phyloP scores from a whole-genome alignment of 2,797 vertebrate species.

The Moxostoma hubbsi region DNA sequence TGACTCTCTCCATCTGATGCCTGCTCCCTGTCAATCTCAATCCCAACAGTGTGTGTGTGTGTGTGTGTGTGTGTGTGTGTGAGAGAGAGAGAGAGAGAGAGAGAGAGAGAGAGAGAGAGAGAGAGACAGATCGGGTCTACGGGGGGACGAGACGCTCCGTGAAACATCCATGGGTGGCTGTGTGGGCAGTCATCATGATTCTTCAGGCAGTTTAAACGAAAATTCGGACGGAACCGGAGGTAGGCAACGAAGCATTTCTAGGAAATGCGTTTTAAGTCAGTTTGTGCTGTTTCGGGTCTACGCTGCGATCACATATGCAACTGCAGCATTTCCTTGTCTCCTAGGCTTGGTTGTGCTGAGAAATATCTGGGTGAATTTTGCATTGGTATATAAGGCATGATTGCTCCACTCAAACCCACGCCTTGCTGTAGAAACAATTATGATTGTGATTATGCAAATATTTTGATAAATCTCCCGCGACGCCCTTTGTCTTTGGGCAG shows the following conservation, averaged over 20 bases:
- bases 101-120: slow-evolving; percentile 45
- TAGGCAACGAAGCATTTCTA: slow-evolving; percentile 66
- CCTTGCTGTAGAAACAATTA: neutral
- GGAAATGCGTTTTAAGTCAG: slow-evolving; percentile 14
- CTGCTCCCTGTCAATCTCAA: slow-evolving; percentile 59
- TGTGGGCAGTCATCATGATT: slow-evolving; percentile 98
- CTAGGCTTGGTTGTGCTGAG: neutral
- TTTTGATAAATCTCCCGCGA: neutral
- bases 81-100: slow-evolving; percentile 49
- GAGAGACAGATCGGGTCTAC: slow-evolving; percentile 70
- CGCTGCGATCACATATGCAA: neutral
- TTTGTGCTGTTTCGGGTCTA: slow-evolving; percentile 2
- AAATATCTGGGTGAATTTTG: slow-evolving; percentile 10
- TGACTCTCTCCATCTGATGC: slow-evolving; percentile 64
- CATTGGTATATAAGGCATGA: neutral
- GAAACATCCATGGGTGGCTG: slow-evolving; percentile 97
- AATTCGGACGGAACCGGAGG: slow-evolving; percentile 97
- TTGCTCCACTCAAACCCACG: neutral
- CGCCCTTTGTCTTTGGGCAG: slow-evolving; percentile 43
- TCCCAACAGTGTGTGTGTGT: slow-evolving; percentile 42
- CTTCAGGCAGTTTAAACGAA: slow-evolving; percentile 97
- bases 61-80: too few species aligned
- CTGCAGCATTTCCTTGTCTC: neutral
- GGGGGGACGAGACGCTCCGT: slow-evolving; percentile 65
- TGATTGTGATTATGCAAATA: slow-evolving; percentile 33